Base-by-base conservation (phyloP, 64 coral and sea anemone species). In the Exaiptasia diaphana region DNA sequence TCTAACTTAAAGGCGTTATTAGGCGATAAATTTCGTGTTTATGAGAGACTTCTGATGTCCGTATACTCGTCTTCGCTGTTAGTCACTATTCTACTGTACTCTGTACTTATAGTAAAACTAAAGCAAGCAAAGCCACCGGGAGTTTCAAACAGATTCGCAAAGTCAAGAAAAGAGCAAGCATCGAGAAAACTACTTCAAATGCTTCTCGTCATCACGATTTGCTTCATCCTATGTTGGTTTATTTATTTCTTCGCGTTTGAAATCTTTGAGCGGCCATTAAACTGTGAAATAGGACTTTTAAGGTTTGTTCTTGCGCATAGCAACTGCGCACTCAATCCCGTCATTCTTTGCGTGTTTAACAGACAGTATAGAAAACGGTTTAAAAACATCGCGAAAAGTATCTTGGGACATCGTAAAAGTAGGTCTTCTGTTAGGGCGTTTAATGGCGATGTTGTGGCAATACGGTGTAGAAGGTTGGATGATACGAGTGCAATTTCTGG, bases 141-240 rank as follows among this genome's bases (percentile, higher is more conserved):
- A 54, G 12, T 65, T 4, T 15, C 29, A 13, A 73, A 43, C 4
- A 18, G 46, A 26, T 13, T 44, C 4, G 59, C 40, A 17, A 49
- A 25, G 4, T 8, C 39, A 1, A 49, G 20, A 53, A 38, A 48
- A 12, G 32, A 40, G 3, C 38, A 65, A 68, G 83, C 73, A 6
- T 68, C 45, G 1, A 49, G 34, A 39, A 87, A 87, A 29, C 26
- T 87, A 3, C 37, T 87, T 1, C 48, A 56, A 12, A 77, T 87
- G 83, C 23, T 87, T 4, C 12, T 78, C 12, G 46, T 50, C 0
- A 33, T 87, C 18, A 28, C 71, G 32, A 43, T 75, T 31, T 70
- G 68, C n/a, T 77, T 78, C 25, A 36, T 87, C 13, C 39, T 43
- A 4, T 87, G 83, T 56, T 87, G 83, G 83, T 39, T 87, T 7